These are phyloP conservation scores for Nilaparvata lugens DNA, from an alignment of 1,140 invertebrate genomes.

Conservation along the genomic window DNA sequence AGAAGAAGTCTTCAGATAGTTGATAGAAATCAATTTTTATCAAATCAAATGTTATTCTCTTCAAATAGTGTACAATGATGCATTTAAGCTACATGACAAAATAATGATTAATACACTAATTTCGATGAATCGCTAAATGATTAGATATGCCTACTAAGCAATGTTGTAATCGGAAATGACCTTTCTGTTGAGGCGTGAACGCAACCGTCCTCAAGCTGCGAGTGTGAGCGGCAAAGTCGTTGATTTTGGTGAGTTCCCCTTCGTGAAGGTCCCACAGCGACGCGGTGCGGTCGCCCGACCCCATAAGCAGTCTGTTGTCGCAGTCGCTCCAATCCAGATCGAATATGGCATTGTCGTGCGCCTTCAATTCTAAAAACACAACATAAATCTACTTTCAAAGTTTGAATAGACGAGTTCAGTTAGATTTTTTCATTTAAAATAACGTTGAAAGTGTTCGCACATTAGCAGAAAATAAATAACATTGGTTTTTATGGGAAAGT, in stretches of 20 bases:
- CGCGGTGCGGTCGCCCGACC: constrained; percentile 73
- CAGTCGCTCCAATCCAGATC: constrained; percentile 75
- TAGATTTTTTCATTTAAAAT: neutral
- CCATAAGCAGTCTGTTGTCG: constrained; percentile 66
- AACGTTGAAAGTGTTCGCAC: neutral
- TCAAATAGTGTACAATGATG: too few relatives aligned
- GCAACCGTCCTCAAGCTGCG: constrained; percentile 70
- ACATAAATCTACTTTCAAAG: neutral
- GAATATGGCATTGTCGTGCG: constrained; percentile 81
- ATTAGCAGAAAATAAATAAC: neutral
- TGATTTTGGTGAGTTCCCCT: constrained; percentile 38
- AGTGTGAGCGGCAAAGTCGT: constrained; percentile 59
- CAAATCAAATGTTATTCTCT: too few relatives aligned
- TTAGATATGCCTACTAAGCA: too few relatives aligned
- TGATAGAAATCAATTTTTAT: too few relatives aligned
- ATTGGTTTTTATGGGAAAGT: too few relatives aligned
- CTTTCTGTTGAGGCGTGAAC: constrained; percentile 52
- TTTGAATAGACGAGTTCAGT: neutral
- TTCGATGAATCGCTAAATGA: too few relatives aligned
- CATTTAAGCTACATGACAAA: too few relatives aligned
- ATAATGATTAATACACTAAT: too few relatives aligned
- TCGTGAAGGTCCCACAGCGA: constrained; percentile 57
- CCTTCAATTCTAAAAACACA: constrained; percentile 30
- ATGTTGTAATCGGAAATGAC: constrained; percentile 27
- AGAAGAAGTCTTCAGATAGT: too few relatives aligned